Evolutionary conservation across 2,113 vertebrate species (phyloP).

Genomic region (Rattus norvegicus): DNA sequence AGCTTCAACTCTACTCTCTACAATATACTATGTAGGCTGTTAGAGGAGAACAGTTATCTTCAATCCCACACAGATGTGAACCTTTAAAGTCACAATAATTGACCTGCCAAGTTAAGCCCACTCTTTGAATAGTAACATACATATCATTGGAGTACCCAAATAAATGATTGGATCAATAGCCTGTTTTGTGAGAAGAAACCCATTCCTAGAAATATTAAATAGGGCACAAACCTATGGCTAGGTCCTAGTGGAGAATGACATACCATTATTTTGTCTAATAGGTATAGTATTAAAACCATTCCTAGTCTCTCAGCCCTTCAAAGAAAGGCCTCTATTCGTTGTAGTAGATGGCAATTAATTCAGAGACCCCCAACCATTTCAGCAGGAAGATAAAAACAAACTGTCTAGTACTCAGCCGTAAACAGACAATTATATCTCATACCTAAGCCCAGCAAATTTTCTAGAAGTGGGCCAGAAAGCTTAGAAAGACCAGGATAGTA

Average conservation of each 20-base stretch:
- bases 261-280: background rate
- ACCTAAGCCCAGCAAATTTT: background rate
- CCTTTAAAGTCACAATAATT: background rate
- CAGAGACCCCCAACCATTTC: rapidly evolving
- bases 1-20: background rate
- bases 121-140: background rate
- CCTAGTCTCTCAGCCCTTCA: too few species aligned
- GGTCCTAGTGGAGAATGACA: background rate
- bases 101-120: background rate
- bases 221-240: background rate
- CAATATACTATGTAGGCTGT: background rate
- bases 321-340: background rate
- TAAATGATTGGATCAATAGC: background rate
- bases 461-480: background rate
- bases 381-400: background rate
- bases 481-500: background rate
- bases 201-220: background rate
- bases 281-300: background rate
- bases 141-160: background rate
- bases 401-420: background rate
- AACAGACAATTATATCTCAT: background rate
- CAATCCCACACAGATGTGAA: background rate
- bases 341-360: background rate
- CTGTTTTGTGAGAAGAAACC: background rate
- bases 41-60: background rate